These are phyloP conservation scores for Hippasteria phrygiana DNA, from an alignment of 53 echinoderm and acorn worm genomes.

Conservation along the genomic window DNA sequence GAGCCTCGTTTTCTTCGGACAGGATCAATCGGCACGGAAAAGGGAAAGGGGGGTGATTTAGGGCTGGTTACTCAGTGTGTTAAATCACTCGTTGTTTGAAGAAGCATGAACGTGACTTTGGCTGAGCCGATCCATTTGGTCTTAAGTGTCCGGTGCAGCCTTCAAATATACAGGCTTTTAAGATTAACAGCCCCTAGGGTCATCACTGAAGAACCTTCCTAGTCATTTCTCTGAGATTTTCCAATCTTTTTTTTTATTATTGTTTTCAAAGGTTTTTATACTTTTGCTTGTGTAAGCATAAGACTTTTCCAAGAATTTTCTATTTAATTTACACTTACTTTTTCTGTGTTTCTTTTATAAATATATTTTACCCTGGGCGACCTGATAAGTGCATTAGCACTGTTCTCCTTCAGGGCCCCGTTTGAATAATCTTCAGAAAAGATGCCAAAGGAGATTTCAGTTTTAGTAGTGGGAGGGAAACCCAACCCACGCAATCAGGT, in stretches of 20 bases:
- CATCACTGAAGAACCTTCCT: neutral
- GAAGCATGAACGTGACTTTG: constrained; percentile 16
- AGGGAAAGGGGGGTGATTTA: constrained; percentile 21
- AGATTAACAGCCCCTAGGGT: constrained; percentile 1
- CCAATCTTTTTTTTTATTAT: neutral
- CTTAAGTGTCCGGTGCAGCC: neutral
- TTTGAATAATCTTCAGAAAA: no score
- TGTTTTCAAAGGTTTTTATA: neutral
- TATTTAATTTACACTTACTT: no score
- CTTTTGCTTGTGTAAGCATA: neutral
- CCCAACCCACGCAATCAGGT: no score
- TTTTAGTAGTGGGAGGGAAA: no score
- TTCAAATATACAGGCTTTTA: constrained; percentile 4
- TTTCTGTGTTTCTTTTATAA: no score
- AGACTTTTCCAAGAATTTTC: neutral
- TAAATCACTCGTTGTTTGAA: constrained; percentile 1
- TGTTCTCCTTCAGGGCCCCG: no score
- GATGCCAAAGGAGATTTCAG: no score
- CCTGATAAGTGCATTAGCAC: no score
- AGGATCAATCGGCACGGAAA: neutral
- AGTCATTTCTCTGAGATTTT: neutral
- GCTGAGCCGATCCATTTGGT: neutral
- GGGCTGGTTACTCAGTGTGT: neutral
- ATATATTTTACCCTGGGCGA: no score
- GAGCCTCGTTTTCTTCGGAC: neutral